Conservation (phyloP, 2,113 vertebrate genomes). For the Colossoma macropomum region DNA sequence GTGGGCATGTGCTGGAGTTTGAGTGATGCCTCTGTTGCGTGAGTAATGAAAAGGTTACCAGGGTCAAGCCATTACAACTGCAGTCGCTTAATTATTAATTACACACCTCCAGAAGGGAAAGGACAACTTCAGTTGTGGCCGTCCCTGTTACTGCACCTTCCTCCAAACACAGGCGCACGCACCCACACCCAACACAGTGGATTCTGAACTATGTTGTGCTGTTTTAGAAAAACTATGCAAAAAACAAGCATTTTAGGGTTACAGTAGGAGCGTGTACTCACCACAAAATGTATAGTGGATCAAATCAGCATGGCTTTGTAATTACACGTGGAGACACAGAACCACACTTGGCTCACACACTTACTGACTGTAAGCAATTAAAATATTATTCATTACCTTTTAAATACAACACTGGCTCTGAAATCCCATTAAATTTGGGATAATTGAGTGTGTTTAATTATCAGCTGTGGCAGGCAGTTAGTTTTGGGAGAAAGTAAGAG, state of each 20-base stretch:
- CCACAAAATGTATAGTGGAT: constrained; percentile 54
- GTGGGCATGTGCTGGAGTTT: constrained; percentile 73
- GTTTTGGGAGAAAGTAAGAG: constrained; percentile 76
- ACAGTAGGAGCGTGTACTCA: constrained; percentile 11
- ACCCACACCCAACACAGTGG: neutral
- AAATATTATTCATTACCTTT: constrained; percentile 87
- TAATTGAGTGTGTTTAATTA: constrained; percentile 87
- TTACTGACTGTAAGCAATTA: constrained; percentile 81
- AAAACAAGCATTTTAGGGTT: neutral
- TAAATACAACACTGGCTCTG: constrained; percentile 82
- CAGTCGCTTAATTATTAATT: constrained; percentile 97
- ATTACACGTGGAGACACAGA: constrained; percentile 78
- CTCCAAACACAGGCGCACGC: constrained; percentile 49
- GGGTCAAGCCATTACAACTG: constrained; percentile 93
- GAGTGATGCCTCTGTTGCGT: constrained; percentile 91
- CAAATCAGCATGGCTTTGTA: constrained; percentile 68
- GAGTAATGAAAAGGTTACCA: constrained; percentile 94
- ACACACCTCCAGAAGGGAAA: constrained; percentile 91
- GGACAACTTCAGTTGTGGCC: constrained; percentile 87
- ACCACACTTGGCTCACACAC: constrained; percentile 77
- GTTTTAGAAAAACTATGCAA: neutral
- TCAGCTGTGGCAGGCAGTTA: constrained; percentile 73
- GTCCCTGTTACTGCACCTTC: constrained; percentile 75
- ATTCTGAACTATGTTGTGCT: neutral
- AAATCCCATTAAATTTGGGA: constrained; percentile 86